Evolutionary conservation across 2,113 vertebrate genomes (phyloP).

Genomic region (Oryctolagus cuniculus): mOryCun1.1 NC_091453.1:97011001-97011500

Average conservation of each 20-base stretch:
- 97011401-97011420: neutral
- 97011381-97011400: neutral
- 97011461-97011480: neutral
- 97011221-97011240: neutral
- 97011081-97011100: neutral
- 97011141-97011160: constrained; percentile 44
- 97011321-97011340: constrained; percentile 35
- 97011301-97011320: constrained; percentile 27
- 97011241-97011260: neutral
- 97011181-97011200: constrained; percentile 21
- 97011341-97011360: neutral
- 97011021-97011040: constrained; percentile 65
- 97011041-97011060: constrained; percentile 5
- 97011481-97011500: neutral
- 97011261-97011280: constrained; percentile 18
- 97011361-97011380: neutral
- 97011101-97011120: constrained; percentile 16
- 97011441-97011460: constrained; percentile 28
- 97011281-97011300: neutral
- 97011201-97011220: constrained; percentile 1
- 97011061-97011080: constrained; percentile 28
- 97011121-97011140: constrained; percentile 51
- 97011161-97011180: constrained; percentile 58
- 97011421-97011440: neutral
- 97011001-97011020: constrained; percentile 65